Base-by-base conservation (phyloP, 2,797 vertebrate genomes). In the Tokudaia muenninki region DNA sequence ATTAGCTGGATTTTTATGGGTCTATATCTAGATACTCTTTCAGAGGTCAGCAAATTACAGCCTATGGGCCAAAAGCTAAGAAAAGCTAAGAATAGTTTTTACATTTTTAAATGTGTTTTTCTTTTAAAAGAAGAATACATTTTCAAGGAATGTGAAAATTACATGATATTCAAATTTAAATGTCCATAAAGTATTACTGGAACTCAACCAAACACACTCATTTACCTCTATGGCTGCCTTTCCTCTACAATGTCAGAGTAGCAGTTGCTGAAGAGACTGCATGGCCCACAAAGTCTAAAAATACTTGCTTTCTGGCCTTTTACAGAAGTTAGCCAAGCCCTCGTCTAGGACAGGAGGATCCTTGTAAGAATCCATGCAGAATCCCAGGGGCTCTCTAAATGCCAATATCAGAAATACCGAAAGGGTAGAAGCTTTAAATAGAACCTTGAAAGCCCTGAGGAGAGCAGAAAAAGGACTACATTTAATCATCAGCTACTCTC, bases 381-480 rank as follows among this genome's bases (percentile, higher is more conserved):
- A 92, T 65, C 74, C 94, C 77, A 92, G 87, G 86, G 81, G 81
- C 24, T 93, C 91, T 88, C 78, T 95, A 88, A 95, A 95, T 96
- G 59, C 70, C 59, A 81, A 74, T 94, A 86, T 87, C 37, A 94
- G 93, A 95, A 93, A 93, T 72, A 95, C 90, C 74, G 37, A 89
- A 95, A 96, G 90, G 88, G 90, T 63, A 88, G 96, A 92, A 92
- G 92, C 92, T 96, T 97, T 97, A 97, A 97, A 96, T 97, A 97
- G 95, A 96, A 92, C 41, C 65, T 84, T 47, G 84, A 97, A 94
- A 97, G 87, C 95, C 94, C 94, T 6, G 14, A 90, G 83, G 93
- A 95, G 92, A 55, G 86, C 93, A 96, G 94, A 78, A 93, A 93
- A 95, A 92, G 77, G 44, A 95, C 94, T 61, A n/a, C 82, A 90